phyloP scores from a whole-genome alignment of 1,140 invertebrate species.

The Drosophila quadrilineata region DNA sequence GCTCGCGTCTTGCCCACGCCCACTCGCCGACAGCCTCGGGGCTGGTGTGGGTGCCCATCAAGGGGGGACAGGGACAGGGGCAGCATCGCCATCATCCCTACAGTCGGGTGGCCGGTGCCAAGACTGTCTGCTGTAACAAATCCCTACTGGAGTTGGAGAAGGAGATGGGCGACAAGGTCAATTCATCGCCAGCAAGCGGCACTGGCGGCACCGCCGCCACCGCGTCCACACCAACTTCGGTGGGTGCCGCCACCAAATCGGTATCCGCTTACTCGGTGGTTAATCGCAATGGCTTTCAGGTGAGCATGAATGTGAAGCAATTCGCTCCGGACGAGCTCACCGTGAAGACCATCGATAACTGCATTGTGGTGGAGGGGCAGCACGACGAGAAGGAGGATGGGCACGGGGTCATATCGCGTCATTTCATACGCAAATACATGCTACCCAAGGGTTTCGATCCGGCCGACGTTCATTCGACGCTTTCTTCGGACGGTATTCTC shows the following conservation, averaged over 20 bases:
- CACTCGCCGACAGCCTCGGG: slow-evolving; percentile 36
- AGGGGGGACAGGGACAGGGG: slow-evolving; percentile 37
- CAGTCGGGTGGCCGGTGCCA: slow-evolving; percentile 60
- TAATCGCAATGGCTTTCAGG: slow-evolving; percentile 82
- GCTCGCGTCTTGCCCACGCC: slow-evolving; percentile 35
- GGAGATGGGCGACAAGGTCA: slow-evolving; percentile 54
- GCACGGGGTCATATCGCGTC: slow-evolving; percentile 84
- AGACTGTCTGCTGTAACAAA: slow-evolving; percentile 71
- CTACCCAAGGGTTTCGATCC: slow-evolving; percentile 87
- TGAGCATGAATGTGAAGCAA: slow-evolving; percentile 87
- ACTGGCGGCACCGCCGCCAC: background rate
- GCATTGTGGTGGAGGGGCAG: slow-evolving; percentile 86
- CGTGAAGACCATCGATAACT: slow-evolving; percentile 88
- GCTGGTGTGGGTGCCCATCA: slow-evolving; percentile 70
- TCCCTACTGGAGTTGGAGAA: slow-evolving; percentile 66
- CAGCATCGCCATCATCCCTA: slow-evolving; percentile 77
- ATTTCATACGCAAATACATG: slow-evolving; percentile 87
- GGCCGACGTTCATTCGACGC: slow-evolving; percentile 85
- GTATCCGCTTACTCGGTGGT: slow-evolving; percentile 67
- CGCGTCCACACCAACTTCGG: slow-evolving; percentile 2
- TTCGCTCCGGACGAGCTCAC: slow-evolving; percentile 89
- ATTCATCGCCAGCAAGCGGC: background rate
- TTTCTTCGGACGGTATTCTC: slow-evolving; percentile 89
- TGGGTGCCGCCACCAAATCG: slow-evolving; percentile 38
- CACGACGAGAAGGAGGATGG: slow-evolving; percentile 87